These are phyloP conservation scores for Asbolus verrucosus DNA, from an alignment of 1,140 invertebrate genomes.

Conservation along the genomic window DNA sequence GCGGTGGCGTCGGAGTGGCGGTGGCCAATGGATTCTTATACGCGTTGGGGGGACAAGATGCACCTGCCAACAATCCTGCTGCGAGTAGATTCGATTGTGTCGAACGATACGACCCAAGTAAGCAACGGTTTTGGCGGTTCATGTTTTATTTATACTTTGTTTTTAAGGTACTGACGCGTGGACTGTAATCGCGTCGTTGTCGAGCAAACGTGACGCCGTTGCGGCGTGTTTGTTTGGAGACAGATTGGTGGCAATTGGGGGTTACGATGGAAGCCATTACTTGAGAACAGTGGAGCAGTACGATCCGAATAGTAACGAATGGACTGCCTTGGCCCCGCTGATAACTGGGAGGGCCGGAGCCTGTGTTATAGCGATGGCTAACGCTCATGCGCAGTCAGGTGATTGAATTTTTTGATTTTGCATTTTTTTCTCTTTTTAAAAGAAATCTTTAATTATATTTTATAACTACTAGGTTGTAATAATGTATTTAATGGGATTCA, in stretches of 20 bases:
- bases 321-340: conserved; percentile 81
- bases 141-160: conserved; percentile 49
- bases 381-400: conserved; percentile 28
- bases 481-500: too few species aligned
- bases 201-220: conserved; percentile 88
- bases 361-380: conserved; percentile 81
- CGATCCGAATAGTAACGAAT: conserved; percentile 90
- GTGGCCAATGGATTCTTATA: conserved; percentile 86
- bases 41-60: conserved; percentile 91
- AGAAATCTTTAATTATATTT: neutral
- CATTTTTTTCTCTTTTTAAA: neutral
- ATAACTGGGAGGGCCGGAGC: conserved; percentile 86
- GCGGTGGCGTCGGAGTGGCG: conserved; percentile 91
- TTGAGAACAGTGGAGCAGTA: conserved; percentile 93
- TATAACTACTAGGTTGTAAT: neutral
- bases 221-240: conserved; percentile 93
- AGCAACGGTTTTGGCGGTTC: conserved; percentile 25
- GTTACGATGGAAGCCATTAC: conserved; percentile 95
- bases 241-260: conserved; percentile 89
- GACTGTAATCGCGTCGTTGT: conserved; percentile 90
- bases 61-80: conserved; percentile 84
- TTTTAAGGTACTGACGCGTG: conserved; percentile 84
- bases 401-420: neutral
- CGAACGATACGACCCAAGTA: conserved; percentile 83
- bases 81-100: conserved; percentile 89